Conservation (phyloP, 2,113 vertebrate genomes). For the Zapus hudsonius region DNA sequence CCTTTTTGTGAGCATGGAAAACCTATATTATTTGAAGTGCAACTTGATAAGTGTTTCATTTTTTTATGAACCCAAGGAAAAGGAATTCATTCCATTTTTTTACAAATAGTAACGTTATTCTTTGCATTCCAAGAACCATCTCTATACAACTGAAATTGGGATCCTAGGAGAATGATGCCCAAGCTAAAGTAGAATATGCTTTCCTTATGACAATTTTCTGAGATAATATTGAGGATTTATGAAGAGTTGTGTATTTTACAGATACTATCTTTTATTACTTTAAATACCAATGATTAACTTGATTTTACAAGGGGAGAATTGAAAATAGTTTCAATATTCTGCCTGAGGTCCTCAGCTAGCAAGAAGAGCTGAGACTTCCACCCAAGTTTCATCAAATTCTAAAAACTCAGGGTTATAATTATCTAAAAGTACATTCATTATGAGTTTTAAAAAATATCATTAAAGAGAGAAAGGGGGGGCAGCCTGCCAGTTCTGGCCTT, state of each 20-base stretch:
- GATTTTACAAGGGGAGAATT: constrained; percentile 23
- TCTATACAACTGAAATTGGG: constrained; percentile 56
- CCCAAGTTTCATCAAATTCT: background rate
- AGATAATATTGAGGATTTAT: constrained; percentile 40
- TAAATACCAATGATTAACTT: background rate
- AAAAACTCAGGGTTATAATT: background rate
- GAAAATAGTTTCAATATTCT: background rate
- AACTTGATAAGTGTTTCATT: constrained; percentile 76
- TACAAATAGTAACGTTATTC: constrained; percentile 61
- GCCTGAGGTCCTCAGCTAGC: background rate
- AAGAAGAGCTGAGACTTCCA: background rate
- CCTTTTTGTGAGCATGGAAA: constrained; percentile 64
- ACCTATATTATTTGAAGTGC: constrained; percentile 71
- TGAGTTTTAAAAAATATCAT: background rate
- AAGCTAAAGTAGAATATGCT: constrained; percentile 34
- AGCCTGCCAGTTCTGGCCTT: background rate
- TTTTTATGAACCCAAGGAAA: constrained; percentile 72
- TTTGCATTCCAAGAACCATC: constrained; percentile 47
- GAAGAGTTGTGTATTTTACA: constrained; percentile 23
- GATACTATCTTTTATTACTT: constrained; percentile 46
- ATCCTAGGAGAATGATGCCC: constrained; percentile 56
- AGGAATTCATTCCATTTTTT: constrained; percentile 73
- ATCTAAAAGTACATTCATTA: background rate
- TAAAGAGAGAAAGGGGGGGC: constrained; percentile 28
- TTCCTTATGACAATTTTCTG: constrained; percentile 52